Evolutionary conservation across 2,888 invertebrate species (phyloP).

Genomic region (Sisyra terminalis): DNA sequence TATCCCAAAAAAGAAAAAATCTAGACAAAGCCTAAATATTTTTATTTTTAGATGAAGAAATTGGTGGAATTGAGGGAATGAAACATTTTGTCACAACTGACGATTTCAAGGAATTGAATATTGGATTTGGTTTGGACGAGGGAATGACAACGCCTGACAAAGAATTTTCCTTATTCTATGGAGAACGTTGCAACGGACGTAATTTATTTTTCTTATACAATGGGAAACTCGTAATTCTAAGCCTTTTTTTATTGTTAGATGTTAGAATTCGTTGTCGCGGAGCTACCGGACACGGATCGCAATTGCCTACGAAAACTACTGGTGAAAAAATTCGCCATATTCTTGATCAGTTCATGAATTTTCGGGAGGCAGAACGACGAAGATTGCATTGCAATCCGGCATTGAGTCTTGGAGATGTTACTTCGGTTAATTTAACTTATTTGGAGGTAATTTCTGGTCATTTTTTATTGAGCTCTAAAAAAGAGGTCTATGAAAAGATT

Average conservation of each 20-base stretch:
- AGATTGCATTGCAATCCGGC: constrained; percentile 46
- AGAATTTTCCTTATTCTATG: constrained; percentile 50
- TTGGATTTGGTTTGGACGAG: constrained; percentile 79
- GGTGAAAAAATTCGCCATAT: constrained; percentile 64
- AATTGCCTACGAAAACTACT: constrained; percentile 63
- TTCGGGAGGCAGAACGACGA: constrained; percentile 44
- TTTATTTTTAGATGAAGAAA: constrained; percentile 61
- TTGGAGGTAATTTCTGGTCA: too few species aligned
- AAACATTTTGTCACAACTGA: constrained; percentile 50
- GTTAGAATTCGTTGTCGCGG: constrained; percentile 61
- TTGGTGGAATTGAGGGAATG: constrained; percentile 74
- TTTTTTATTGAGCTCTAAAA: too few species aligned
- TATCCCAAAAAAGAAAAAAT: too few species aligned
- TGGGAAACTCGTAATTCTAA: background rate
- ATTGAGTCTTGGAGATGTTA: constrained; percentile 67
- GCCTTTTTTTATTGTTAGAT: too few species aligned
- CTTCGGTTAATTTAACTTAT: constrained; percentile 77
- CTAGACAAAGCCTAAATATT: too few species aligned
- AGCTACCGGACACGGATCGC: constrained; percentile 74
- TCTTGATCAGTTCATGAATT: constrained; percentile 55
- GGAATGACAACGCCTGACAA: constrained; percentile 57
- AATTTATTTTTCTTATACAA: constrained; percentile 27
- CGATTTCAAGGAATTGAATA: constrained; percentile 61
- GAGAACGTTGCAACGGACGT: constrained; percentile 75
- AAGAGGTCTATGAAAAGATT: too few species aligned